Percentiles rank a stretch among this genome's conserved stretches.
Evolutionary conservation across 2,113 vertebrate species (phyloP).

Genomic region (Castor canadensis): DNA sequence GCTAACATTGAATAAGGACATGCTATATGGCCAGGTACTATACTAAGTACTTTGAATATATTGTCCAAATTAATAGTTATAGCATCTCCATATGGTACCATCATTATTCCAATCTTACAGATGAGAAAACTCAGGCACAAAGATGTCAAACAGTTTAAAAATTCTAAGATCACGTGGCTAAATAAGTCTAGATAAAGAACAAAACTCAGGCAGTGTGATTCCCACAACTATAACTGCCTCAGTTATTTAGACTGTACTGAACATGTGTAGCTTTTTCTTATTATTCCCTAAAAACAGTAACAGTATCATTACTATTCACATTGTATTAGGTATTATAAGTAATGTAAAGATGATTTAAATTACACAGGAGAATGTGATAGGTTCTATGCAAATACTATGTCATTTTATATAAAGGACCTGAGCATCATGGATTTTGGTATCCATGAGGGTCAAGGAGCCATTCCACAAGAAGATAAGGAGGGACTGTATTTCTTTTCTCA

Average conservation of each 20-base stretch:
- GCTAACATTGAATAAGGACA: background rate
- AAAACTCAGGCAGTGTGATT: background rate
- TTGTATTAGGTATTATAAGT: too few relatives aligned
- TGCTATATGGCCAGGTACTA: background rate
- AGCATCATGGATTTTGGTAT: too few relatives aligned
- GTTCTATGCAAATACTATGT: too few relatives aligned
- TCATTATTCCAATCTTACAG: background rate
- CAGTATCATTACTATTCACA: too few relatives aligned
- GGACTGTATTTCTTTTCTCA: background rate
- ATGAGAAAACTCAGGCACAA: background rate
- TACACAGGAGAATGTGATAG: too few relatives aligned
- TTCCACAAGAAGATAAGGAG: background rate
- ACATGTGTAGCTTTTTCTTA: background rate
- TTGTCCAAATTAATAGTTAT: background rate
- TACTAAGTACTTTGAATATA: background rate
- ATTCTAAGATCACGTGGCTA: background rate
- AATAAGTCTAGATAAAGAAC: background rate
- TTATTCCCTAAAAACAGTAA: background rate
- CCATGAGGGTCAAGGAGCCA: background rate
- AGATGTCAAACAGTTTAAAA: background rate
- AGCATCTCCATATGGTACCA: background rate
- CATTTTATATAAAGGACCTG: too few relatives aligned
- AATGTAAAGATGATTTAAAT: too few relatives aligned
- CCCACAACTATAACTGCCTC: background rate
- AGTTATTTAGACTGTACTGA: background rate